Conservation (phyloP, 2,797 vertebrate species). For the Pseudochirops corinnae region DNA sequence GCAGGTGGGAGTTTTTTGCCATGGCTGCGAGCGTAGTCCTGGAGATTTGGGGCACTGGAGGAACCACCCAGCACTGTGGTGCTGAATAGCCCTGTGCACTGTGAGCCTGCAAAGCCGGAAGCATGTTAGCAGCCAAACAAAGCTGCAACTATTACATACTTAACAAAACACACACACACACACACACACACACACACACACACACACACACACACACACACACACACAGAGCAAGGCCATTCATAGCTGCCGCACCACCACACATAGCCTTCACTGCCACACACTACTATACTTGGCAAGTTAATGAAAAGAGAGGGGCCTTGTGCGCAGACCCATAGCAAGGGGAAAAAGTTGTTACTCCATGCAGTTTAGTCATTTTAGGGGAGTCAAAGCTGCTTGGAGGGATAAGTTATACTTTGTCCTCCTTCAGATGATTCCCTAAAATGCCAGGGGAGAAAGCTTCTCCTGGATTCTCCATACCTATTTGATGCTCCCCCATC, state of each 20-base stretch:
- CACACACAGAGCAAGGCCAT: constrained; percentile 59
- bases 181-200: constrained; percentile 45
- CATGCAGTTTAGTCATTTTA: constrained; percentile 77
- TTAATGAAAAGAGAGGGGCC: constrained; percentile 27
- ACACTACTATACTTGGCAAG: constrained; percentile 57
- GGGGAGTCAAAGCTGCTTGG: constrained; percentile 58
- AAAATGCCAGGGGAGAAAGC: constrained; percentile 32
- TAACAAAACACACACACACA: constrained; percentile 40
- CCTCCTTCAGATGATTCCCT: constrained; percentile 40
- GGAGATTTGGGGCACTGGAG: constrained; percentile 99
- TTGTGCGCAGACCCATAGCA: constrained; percentile 31
- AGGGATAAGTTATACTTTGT: constrained; percentile 42
- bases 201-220: constrained; percentile 36
- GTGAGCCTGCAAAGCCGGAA: constrained; percentile 93
- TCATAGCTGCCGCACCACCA: constrained; percentile 58
- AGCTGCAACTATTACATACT: constrained; percentile 82
- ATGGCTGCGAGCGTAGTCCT: constrained; percentile 99
- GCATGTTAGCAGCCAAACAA: constrained; percentile 89
- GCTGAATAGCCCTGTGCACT: constrained; percentile 99
- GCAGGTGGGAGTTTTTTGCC: constrained; percentile 97
- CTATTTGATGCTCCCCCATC: constrained; percentile 29
- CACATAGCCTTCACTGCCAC: constrained; percentile 38
- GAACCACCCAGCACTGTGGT: constrained; percentile 99
- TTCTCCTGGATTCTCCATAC: constrained; percentile 9
- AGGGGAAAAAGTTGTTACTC: constrained; percentile 46